These are phyloP conservation scores for Prorops nasuta DNA, from an alignment of 1,140 invertebrate genomes.

Conservation along the genomic window DNA sequence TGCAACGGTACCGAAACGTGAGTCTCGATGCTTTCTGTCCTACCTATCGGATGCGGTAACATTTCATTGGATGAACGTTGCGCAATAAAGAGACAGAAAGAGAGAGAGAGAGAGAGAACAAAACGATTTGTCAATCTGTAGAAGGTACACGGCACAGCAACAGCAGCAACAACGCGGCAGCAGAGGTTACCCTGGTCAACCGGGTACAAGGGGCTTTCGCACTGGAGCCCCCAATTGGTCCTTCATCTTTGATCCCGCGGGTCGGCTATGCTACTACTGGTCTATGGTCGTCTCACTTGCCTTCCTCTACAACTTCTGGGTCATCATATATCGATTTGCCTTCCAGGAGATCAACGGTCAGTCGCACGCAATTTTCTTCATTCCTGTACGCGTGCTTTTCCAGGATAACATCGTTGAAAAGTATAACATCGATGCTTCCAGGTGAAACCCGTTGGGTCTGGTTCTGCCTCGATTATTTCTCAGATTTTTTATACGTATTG, in stretches of 20 bases:
- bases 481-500: slow-evolving; percentile 92
- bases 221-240: slow-evolving; percentile 75
- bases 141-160: slow-evolving; percentile 51
- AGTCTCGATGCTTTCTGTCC: slow-evolving; percentile 31
- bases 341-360: slow-evolving; percentile 89
- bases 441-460: slow-evolving; percentile 87
- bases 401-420: no score
- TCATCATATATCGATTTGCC: slow-evolving; percentile 97
- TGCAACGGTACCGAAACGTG: slow-evolving; percentile 71
- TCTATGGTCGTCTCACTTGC: slow-evolving; percentile 96
- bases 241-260: slow-evolving; percentile 90
- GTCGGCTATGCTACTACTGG: slow-evolving; percentile 92
- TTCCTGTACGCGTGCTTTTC: slow-evolving; percentile 24
- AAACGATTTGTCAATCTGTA: no score
- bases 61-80: no score
- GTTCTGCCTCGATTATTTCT: slow-evolving; percentile 96
- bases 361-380: slow-evolving; percentile 35
- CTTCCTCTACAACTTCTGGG: slow-evolving; percentile 99
- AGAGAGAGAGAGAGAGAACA: no score
- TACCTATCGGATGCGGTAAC: no score
- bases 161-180: slow-evolving; percentile 54
- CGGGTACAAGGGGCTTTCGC: slow-evolving; percentile 49
- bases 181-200: slow-evolving; percentile 48
- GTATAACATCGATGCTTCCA: slow-evolving; percentile 52
- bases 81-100: no score